Percentiles rank a stretch among this genome's conserved stretches.
These are phyloP conservation scores for Phrixothrix hirtus DNA, from an alignment of 2,888 invertebrate species.

Conservation along the genomic window DNA sequence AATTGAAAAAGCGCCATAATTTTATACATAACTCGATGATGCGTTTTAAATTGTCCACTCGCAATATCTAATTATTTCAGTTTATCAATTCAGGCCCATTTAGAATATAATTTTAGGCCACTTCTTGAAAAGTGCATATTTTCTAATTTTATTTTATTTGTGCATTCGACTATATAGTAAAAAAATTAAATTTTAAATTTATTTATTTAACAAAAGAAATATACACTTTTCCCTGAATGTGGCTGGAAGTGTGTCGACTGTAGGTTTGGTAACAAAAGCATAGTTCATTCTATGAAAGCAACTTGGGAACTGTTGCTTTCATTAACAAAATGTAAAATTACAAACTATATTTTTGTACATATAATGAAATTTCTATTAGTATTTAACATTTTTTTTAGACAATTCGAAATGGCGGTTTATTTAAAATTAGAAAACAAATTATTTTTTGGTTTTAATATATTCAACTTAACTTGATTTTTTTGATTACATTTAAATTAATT, in stretches of 20 bases:
- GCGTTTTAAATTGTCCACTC: conserved; percentile 43
- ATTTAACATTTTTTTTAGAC: too few species aligned
- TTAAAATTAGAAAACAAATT: too few species aligned
- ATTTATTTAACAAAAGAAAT: conserved; percentile 22
- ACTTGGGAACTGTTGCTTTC: conserved; percentile 43
- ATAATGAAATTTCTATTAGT: too few species aligned
- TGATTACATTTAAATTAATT: conserved; percentile 6
- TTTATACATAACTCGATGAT: conserved; percentile 46
- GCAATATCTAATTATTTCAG: conserved; percentile 42
- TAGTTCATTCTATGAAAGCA: conserved; percentile 28
- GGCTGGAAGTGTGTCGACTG: conserved; percentile 34
- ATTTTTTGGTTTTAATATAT: conserved; percentile 1
- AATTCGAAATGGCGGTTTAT: too few species aligned
- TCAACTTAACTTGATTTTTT: not conserved
- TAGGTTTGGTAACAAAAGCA: conserved; percentile 26
- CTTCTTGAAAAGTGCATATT: conserved; percentile 42
- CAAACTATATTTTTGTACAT: too few species aligned
- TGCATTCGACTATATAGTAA: conserved; percentile 33
- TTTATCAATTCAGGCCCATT: conserved; percentile 47
- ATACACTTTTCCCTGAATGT: conserved; percentile 40
- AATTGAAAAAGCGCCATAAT: conserved; percentile 57
- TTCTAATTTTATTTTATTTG: conserved; percentile 32
- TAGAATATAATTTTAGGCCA: conserved; percentile 39
- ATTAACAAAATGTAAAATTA: too few species aligned
- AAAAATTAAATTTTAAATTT: conserved; percentile 12